Base-by-base conservation (phyloP, 2,797 vertebrate genomes). In the Ctenosaura bakeri region DNA sequence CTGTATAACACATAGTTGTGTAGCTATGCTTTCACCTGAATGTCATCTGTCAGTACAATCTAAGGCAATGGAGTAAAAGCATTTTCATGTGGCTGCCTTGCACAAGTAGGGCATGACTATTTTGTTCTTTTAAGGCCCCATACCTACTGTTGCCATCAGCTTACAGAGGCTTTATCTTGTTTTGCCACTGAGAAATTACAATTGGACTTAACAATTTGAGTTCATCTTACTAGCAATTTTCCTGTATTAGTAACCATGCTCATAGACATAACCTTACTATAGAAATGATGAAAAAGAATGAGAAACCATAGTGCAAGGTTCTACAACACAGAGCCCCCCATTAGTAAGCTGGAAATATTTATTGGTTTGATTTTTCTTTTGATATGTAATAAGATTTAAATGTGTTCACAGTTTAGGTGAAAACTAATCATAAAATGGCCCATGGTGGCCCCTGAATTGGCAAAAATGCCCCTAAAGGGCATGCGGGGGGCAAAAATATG, bases 241-340 rank as follows among this genome's bases (percentile, higher is more conserved):
- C 42, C 52, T 52, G 52, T 35, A 78, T 92, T 0, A 32, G 38
- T 87, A 93, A 91, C 16, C 91, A 86, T 0, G 3, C 74, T 94
- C 52, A 52, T 4, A 1, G 35, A 90, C 78, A 92, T 88, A 86
- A 38, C 13, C 86, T 85, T 88, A 87, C 54, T 90, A 71, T 32
- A 89, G 69, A 54, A 88, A 94, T 93, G 86, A 94, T 92, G 87
- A 94, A 94, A 94, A 92, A 88, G 83, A 20, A 64, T 18, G 18
- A 74, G 78, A 89, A 91, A 42, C 26, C 91, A 93, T 73, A 4
- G 71, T 76, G 84, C 90, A 93, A 91, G 76, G 73, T 77, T 92
- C 86, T 42, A 89, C 29, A 62, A 82, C 0, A 32, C 64, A 79
- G 77, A 35, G 86, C 83, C 14, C 80, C 77, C 69, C 87, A 26